Evolutionary conservation across 2,797 vertebrate genomes (phyloP), one percentile per base, ranked within the genome.

Genomic region (Gobionotothen gibberifrons): DNA sequence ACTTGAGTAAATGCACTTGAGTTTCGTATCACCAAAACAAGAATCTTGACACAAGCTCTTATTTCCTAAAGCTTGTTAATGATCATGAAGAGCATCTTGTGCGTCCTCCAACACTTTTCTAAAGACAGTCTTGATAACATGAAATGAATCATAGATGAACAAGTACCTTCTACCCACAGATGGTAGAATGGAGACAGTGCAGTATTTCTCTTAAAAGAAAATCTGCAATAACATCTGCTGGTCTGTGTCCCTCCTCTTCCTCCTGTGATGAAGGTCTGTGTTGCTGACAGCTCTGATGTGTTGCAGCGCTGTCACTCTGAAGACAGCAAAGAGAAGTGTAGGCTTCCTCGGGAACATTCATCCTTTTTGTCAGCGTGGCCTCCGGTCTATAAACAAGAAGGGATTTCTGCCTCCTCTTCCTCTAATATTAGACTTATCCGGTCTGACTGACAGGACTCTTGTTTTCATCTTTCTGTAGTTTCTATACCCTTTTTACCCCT

Each of bases 281-380:
- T 43, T 52, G 16, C 29, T 54, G 72, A 55, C 64, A 68, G 64
- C 51, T 49, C 9, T 43, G 63, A 29, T 32, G 63, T 29, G 42
- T 57, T 19, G 51, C 52, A 40, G 36, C 22, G 54, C 46, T 32
- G 54, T 58, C 61, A 26, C 2, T 1, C 42, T 55, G 8, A 19
- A 36, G 10, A 6, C 61, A 43, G 52, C 16, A 32, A 11, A 42
- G 61, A 11, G 17, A n/a, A 77, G 51, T 44, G 39, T 47, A 51
- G 21, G 44, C 58, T 56, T 75, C 63, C 57, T 9, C 32, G 9
- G 40, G 47, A 70, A 36, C 15, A 39, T 54, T 65, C 36, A 51
- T 70, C 54, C 51, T 29, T 5, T 8, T 13, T 21, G 21, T 71
- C 68, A 53, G 47, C 15, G 5, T n/a, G 39, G n/a, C 62, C 17